A percentile compares a stretch with the other conserved stretches of the same genome.
Conservation (phyloP, 2,797 vertebrate genomes). For the Sebastolobus alascanus region DNA sequence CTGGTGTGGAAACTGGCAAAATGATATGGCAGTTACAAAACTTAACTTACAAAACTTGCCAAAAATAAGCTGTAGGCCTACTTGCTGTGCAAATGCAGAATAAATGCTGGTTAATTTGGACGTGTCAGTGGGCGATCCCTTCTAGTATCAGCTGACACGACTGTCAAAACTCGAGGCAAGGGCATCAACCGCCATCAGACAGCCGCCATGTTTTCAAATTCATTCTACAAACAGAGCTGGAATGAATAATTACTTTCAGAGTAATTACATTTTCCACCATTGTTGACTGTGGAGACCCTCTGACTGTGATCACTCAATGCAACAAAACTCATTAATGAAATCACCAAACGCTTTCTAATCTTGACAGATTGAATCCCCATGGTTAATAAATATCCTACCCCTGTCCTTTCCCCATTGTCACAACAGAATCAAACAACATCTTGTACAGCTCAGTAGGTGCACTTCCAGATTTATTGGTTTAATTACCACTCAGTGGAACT, state of each 20-base stretch:
- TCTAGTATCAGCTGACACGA: neutral
- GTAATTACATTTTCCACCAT: slow-evolving; percentile 80
- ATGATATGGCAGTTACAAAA: slow-evolving; percentile 21
- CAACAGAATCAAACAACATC: slow-evolving; percentile 57
- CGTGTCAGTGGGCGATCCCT: neutral
- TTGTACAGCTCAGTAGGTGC: slow-evolving; percentile 56
- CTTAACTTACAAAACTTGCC: neutral
- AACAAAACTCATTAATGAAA: slow-evolving; percentile 82
- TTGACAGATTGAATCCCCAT: slow-evolving; percentile 67
- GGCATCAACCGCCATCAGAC: slow-evolving; percentile 35
- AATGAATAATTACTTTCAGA: slow-evolving; percentile 76
- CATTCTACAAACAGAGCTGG: slow-evolving; percentile 46
- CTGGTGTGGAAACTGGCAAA: slow-evolving; percentile 13
- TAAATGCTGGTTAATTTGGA: neutral
- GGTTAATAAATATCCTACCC: slow-evolving; percentile 69
- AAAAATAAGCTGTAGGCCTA: neutral
- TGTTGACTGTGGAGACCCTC: slow-evolving; percentile 75
- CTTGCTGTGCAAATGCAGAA: neutral
- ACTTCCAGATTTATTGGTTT: slow-evolving; percentile 57
- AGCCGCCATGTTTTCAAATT: slow-evolving; percentile 50
- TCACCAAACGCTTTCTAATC: slow-evolving; percentile 73
- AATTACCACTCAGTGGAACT: slow-evolving; percentile 42
- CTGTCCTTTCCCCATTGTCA: slow-evolving; percentile 39
- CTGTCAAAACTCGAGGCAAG: slow-evolving; percentile 44
- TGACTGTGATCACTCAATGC: slow-evolving; percentile 75